phyloP scores from a whole-genome alignment of 2,888 invertebrate genomes.

The Drosophila austrosaltans region DNA sequence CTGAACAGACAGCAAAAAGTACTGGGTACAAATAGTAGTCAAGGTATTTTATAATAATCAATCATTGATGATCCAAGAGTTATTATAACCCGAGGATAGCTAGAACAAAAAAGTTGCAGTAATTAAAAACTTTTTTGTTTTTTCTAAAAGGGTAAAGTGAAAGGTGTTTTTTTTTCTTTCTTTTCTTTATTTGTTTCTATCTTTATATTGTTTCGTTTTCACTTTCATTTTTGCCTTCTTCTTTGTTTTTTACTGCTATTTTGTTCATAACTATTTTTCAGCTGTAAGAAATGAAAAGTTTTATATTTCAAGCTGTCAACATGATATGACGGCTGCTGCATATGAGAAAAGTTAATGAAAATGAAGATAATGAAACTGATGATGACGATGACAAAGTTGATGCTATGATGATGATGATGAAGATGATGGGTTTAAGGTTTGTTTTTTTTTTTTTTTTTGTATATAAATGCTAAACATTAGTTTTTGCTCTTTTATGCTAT shows the following conservation, averaged over 20 bases:
- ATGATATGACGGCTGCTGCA: background rate
- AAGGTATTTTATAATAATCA: constrained; percentile 34
- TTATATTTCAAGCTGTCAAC: constrained; percentile 29
- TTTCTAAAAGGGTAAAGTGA: background rate
- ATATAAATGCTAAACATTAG: no score
- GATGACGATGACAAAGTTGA: background rate
- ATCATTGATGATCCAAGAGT: constrained; percentile 29
- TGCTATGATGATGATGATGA: background rate
- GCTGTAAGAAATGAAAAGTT: constrained; percentile 39
- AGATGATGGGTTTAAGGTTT: background rate
- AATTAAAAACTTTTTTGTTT: constrained; percentile 50
- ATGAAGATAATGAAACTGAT: background rate
- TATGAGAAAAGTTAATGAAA: constrained; percentile 7
- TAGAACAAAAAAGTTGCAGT: constrained; percentile 32
- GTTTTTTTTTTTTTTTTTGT: background rate
- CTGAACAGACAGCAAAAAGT: background rate
- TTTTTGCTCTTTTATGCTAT: no score
- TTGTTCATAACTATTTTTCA: constrained; percentile 21
- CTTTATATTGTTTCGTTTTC: constrained; percentile 1
- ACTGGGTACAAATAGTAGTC: constrained; percentile 5
- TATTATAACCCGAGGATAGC: background rate
- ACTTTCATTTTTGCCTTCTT: background rate
- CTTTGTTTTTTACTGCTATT: background rate
- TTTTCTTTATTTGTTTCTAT: background rate
- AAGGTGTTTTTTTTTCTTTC: constrained; percentile 1